Base-by-base conservation (phyloP, 2,113 vertebrate genomes). In the Planiliza haematocheilus region DNA sequence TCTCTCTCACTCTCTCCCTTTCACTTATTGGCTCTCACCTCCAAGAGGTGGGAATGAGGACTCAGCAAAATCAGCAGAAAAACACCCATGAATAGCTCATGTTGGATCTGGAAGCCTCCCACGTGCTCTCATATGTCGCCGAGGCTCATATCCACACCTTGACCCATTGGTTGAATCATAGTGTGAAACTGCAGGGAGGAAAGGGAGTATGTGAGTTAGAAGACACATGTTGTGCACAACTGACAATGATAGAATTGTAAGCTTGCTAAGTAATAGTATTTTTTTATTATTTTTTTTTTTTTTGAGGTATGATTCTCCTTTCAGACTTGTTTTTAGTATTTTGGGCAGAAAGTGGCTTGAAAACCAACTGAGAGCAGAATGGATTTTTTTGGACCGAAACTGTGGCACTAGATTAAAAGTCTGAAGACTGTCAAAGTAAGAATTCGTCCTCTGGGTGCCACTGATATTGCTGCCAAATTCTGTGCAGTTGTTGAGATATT, bases 11-110 rank as follows among this genome's bases (percentile, higher is more conserved):
- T 67, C 43, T 59, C 72, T 16, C 30, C 41, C 20, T 56, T 57
- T 52, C 59, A 52, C 6, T 60, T 43, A 57, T 39, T 74, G 75
- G 63, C 71, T 83, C 74, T 83, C 39, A 72, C 58, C 24, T 84
- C 16, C 20, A 62, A 57, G 69, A 55, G 37, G 75, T 81, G 39
- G 77, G 70, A 77, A 74, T 70, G 67, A 77, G 42, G 64, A 81
- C 52, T 86, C 79, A 70, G 69, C 82, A 24, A 68, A 83, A 84
- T 75, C 17, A 69, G 66, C 13, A 60, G 64, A 53, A 82, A 76
- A 81, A 48, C 39, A 50, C 37, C 48, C 74, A 60, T 52, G 45
- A 72, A 71, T 18, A 43, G 63, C 75, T 77, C 39, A 58, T 70
- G 43, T 72, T 78, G 69, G 48, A 53, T 68, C 71, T 59, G n/a